Conservation (phyloP, 1,140 invertebrate genomes). For the Radopholus similis region DNA sequence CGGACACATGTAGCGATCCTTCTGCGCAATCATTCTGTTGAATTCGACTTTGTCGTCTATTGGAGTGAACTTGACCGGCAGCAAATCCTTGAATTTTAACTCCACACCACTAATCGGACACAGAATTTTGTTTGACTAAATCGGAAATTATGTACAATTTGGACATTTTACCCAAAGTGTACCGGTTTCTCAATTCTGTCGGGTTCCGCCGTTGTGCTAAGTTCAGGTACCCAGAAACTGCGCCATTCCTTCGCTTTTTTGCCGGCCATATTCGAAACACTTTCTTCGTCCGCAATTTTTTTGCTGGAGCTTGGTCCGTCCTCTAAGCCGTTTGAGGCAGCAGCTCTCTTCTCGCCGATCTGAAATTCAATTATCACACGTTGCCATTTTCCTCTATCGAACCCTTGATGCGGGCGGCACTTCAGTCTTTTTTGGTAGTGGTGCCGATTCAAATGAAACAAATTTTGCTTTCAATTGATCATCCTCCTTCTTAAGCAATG, state of each 20-base stretch:
- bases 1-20: constrained; percentile 91
- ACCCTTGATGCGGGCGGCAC: constrained; percentile 17
- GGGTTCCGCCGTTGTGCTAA: constrained; percentile 76
- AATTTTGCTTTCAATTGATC: constrained; percentile 71
- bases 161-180: constrained; percentile 41
- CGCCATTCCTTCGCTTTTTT: constrained; percentile 73
- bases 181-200: constrained; percentile 75
- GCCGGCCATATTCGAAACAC: constrained; percentile 51
- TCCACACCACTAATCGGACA: constrained; percentile 88
- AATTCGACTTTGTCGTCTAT: constrained; percentile 66
- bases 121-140: constrained; percentile 66
- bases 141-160: constrained; percentile 6
- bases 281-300: constrained; percentile 18
- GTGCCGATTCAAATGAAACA: constrained; percentile 54
- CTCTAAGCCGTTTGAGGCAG: constrained; percentile 5
- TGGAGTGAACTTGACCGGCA: constrained; percentile 85
- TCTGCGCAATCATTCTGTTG: constrained; percentile 22
- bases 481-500: constrained; percentile 70
- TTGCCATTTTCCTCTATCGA: too few species aligned
- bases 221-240: constrained; percentile 93
- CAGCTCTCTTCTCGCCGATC: too few species aligned
- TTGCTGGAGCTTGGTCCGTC: constrained; percentile 6
- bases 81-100: constrained; percentile 84
- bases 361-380: too few species aligned
- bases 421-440: constrained; percentile 60